phyloP scores from a whole-genome alignment of 2,888 invertebrate species.

The Cremastinae sp. region DNA sequence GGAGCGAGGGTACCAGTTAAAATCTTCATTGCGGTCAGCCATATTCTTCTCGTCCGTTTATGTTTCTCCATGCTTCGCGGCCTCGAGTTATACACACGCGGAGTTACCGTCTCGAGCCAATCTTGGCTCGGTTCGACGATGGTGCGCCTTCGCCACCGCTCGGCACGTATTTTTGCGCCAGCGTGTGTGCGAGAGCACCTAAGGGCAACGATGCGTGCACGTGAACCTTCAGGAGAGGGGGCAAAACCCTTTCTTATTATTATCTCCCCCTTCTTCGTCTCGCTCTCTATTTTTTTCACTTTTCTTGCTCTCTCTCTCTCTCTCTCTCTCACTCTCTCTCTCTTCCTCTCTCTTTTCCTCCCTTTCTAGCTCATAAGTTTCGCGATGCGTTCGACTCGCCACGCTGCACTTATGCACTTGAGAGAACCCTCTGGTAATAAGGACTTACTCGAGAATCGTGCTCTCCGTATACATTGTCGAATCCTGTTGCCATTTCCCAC shows the following conservation, averaged over 20 bases:
- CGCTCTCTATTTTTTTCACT: conserved; percentile 40
- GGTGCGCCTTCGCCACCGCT: conserved; percentile 57
- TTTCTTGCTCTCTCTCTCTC: conserved; percentile 43
- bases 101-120: conserved; percentile 46
- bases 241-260: conserved; percentile 44
- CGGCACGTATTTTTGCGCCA: conserved; percentile 47
- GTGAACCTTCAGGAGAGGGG: conserved; percentile 70
- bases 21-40: conserved; percentile 79
- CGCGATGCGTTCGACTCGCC: conserved; percentile 37
- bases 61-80: conserved; percentile 65
- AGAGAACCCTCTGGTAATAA: conserved; percentile 56
- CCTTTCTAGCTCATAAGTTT: conserved; percentile 42
- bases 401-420: conserved; percentile 54
- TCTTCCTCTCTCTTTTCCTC: conserved; percentile 48
- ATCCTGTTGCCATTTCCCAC: conserved; percentile 62
- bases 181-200: conserved; percentile 65
- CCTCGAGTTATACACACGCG: conserved; percentile 55
- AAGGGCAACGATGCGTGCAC: conserved; percentile 75
- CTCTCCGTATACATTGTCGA: conserved; percentile 52
- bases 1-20: conserved; percentile 74
- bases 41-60: conserved; percentile 72
- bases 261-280: conserved; percentile 46
- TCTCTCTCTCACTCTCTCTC: conserved; percentile 41
- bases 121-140: conserved; percentile 54
- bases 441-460: conserved; percentile 51